Percentiles rank a stretch among this genome's conserved stretches.
Conservation (phyloP, 1,140 invertebrate genomes). For the Plectrocnemia conspersa region DNA sequence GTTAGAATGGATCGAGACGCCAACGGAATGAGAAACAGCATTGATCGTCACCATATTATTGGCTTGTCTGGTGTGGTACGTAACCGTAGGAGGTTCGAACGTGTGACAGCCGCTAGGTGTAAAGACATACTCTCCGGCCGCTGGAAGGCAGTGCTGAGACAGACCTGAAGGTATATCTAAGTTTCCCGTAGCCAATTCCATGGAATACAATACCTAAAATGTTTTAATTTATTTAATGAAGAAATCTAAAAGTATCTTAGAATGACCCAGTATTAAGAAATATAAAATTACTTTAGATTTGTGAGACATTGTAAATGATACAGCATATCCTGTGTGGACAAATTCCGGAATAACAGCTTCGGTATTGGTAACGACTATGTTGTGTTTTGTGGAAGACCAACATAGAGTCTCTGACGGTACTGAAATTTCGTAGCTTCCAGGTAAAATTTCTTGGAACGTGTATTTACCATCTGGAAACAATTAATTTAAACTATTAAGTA, state of each 20-base stretch:
- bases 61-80: conserved; percentile 26
- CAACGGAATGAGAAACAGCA: conserved; percentile 48
- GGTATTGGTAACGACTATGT: conserved; percentile 62
- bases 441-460: conserved; percentile 70
- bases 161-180: conserved; percentile 36
- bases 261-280: not conserved
- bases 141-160: conserved; percentile 57
- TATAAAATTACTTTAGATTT: conserved; percentile 54
- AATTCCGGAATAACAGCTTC: conserved; percentile 66
- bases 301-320: conserved; percentile 67
- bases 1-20: conserved; percentile 43
- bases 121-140: conserved; percentile 68
- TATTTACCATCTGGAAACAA: conserved; percentile 63
- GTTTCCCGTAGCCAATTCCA: conserved; percentile 33
- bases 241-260: not conserved
- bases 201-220: conserved; percentile 41
- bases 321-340: conserved; percentile 68
- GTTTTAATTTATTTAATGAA: conserved; percentile 2
- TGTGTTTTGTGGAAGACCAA: conserved; percentile 63
- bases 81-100: conserved; percentile 42
- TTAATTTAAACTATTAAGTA: not conserved
- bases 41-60: conserved; percentile 38
- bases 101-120: conserved; percentile 77
- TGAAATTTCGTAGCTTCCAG: conserved; percentile 75
- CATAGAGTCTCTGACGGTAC: conserved; percentile 64